Evolutionary conservation across 2,113 vertebrate species (phyloP), one percentile per base, ranked within the genome.

Genomic region (Tetraodon nigroviridis): DNA sequence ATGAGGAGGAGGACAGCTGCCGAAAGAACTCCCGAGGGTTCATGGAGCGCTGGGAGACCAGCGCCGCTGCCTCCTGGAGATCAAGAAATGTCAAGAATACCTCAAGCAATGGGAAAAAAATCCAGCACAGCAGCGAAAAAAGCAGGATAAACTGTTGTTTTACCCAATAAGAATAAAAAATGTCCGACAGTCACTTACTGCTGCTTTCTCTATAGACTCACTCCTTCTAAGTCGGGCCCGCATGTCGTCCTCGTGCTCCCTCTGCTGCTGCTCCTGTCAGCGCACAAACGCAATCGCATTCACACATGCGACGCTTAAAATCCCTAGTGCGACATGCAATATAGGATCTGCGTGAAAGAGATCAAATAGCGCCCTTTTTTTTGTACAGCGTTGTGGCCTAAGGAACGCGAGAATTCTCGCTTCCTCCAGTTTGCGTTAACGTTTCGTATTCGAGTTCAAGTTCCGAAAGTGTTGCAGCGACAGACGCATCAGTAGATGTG

Each of bases 11-110:
- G 0, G 92, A 93, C 55, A 92, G 88, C 69, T 92, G 92, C 60
- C 87, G 89, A 83, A 94, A 92, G 82, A 93, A 92, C 50, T 90
- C 91, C 19, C 92, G 71, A 0, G 92, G 91, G 70, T 92, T 92
- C 69, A 91, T 88, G 10, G 88, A 70, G 47, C 92, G 89, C 53
- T 93, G 90, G 5, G 91, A 92, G 7, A 93, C 89, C 61, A 92
- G 88, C 14, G 14, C 87, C 1, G 92, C 92, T 18, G 89, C 92
- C 78, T 93, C 92, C 93, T 93, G 59, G 59, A 58, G 55, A 45
- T 60, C 41, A 75, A 15, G n/a, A 6, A 15, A 48, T 15, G 2
- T 4, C 32, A 37, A 8, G 8, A 12, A 37, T 37, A 37, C 8
- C 3, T 37, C 32, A 12, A 37, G 8, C 2, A 37, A 8, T 11